Evolutionary conservation across 2,797 vertebrate genomes (phyloP).

Genomic region (Micrastur ruficollis): DNA sequence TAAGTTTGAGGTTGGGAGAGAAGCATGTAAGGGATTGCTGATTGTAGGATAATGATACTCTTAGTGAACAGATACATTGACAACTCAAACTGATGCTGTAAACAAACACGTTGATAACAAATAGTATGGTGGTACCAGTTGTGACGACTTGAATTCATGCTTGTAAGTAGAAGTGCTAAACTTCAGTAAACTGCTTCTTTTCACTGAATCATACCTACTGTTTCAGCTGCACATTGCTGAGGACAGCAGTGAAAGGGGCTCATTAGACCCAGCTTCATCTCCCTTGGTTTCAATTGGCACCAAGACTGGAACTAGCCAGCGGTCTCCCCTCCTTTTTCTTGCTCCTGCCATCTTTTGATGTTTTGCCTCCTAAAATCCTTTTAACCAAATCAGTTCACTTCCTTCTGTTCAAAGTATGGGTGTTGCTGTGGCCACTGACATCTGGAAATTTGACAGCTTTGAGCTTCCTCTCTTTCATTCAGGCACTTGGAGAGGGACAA

Average conservation of each 20-base stretch:
- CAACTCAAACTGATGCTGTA: neutral
- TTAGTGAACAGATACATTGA: neutral
- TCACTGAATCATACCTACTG: neutral
- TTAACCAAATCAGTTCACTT: conserved; percentile 41
- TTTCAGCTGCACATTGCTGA: neutral
- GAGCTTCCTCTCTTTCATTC: conserved; percentile 62
- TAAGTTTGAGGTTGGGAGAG: neutral
- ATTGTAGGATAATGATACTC: neutral
- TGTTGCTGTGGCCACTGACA: conserved; percentile 74
- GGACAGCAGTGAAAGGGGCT: neutral
- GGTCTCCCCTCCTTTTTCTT: neutral
- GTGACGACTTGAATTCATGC: neutral
- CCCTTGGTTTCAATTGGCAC: neutral
- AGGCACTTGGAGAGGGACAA: conserved; percentile 44
- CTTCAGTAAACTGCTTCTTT: conserved; percentile 34
- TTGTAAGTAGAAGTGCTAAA: neutral
- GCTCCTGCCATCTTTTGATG: conserved; percentile 40
- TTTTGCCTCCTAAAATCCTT: conserved; percentile 42
- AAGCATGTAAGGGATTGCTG: neutral
- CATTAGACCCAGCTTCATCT: neutral
- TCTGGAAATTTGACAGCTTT: conserved; percentile 75
- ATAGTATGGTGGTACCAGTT: neutral
- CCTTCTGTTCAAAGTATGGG: conserved; percentile 75
- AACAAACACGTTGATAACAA: neutral
- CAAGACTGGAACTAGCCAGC: neutral